Percentiles rank a stretch among this genome's conserved stretches.
Conservation (phyloP, 35 echinoderm and acorn worm genomes). For the Apostichopus californicus region DNA sequence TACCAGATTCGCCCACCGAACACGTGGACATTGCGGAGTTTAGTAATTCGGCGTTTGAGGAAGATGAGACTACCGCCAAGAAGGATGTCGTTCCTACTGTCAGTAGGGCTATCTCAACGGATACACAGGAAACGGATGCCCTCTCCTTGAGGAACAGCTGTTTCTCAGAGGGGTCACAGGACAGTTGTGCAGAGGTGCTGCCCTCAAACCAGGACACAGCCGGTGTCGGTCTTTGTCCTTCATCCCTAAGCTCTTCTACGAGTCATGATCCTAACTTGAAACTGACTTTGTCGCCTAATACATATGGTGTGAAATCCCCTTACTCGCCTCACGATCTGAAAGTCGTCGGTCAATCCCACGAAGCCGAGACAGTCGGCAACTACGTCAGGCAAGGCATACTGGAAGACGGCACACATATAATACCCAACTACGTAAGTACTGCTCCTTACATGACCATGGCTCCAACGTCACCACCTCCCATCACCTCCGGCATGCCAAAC, state of each 20-base stretch:
- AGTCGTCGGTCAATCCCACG: not conserved
- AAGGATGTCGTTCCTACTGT: not conserved
- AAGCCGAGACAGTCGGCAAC: not conserved
- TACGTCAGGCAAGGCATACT: not conserved
- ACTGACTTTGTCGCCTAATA: not conserved
- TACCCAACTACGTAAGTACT: not conserved
- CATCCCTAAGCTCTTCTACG: not conserved
- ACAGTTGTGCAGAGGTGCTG: not conserved
- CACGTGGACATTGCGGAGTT: not conserved
- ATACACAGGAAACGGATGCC: no score
- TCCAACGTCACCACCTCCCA: not conserved
- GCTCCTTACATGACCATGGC: conserved; percentile 4
- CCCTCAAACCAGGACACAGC: not conserved
- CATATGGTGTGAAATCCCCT: not conserved
- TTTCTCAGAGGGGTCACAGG: not conserved
- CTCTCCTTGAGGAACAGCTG: not conserved
- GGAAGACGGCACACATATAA: not conserved
- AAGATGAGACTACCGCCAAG: not conserved
- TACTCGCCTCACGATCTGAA: no score
- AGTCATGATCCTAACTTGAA: not conserved
- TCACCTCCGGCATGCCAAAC: not conserved
- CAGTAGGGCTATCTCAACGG: not conserved
- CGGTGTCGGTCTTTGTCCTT: not conserved
- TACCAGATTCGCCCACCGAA: not conserved
- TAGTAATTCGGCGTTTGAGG: not conserved